Conservation (phyloP, 2,113 vertebrate genomes). For the Neofelis nebulosa region DNA sequence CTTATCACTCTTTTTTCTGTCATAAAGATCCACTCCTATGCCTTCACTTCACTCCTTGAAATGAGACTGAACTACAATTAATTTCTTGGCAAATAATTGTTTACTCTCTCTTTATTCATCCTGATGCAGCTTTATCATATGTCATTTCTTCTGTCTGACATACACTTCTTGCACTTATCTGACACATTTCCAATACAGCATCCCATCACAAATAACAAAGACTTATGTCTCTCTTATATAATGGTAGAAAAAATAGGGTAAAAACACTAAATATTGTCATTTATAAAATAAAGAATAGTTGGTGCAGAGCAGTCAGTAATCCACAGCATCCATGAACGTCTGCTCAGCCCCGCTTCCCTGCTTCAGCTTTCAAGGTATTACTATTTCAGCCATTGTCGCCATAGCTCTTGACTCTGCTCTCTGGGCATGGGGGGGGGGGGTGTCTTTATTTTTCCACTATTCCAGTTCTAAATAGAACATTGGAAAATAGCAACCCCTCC, state of each 20-base stretch:
- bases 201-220: not conserved
- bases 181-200: not conserved
- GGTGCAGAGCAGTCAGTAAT: not conserved
- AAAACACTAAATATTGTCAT: not conserved
- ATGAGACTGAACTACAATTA: not conserved
- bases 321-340: not conserved
- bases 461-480: not conserved
- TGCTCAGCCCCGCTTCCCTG: not conserved
- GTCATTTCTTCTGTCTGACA: not conserved
- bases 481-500: not conserved
- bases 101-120: not conserved
- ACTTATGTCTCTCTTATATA: not conserved
- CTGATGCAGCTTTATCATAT: not conserved
- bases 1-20: not conserved
- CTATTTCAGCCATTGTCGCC: not conserved
- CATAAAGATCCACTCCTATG: not conserved
- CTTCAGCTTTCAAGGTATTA: not conserved
- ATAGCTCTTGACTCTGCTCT: not conserved
- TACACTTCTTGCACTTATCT: not conserved
- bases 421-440: accelerated
- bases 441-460: not conserved
- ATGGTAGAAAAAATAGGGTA: not conserved
- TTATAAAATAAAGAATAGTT: not conserved
- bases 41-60: not conserved
- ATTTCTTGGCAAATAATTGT: not conserved